A percentile compares a stretch with the other conserved stretches of the same genome.
Evolutionary conservation across 53 echinoderm and acorn worm genomes (phyloP).

Genomic region (Holothuria leucospilota): DNA sequence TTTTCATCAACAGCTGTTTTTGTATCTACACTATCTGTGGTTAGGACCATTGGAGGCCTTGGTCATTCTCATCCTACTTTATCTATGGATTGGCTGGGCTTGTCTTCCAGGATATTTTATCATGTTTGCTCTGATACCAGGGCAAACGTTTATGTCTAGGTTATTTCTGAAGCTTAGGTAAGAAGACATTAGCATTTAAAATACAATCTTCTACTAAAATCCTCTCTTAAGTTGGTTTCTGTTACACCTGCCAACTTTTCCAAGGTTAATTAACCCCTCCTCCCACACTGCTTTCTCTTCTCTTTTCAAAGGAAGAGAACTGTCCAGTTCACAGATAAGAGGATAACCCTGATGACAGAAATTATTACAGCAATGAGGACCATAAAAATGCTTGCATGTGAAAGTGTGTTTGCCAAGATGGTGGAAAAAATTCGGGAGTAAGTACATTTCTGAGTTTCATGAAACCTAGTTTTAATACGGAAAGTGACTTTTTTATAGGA

Average conservation of each 20-base stretch:
- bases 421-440: conserved; percentile 72
- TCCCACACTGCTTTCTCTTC: neutral
- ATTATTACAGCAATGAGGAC: conserved; percentile 78
- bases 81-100: conserved; percentile 62
- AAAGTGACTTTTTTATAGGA: no score
- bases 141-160: conserved; percentile 71
- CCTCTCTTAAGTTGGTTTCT: no score
- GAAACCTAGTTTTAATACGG: neutral
- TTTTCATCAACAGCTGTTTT: conserved; percentile 55
- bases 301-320: neutral
- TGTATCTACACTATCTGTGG: conserved; percentile 90
- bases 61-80: conserved; percentile 55
- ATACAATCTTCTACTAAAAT: no score
- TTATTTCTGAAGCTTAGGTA: conserved; percentile 82
- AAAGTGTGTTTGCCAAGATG: conserved; percentile 64
- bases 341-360: conserved; percentile 75
- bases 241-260: no score
- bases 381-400: conserved; percentile 86
- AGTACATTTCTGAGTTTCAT: neutral
- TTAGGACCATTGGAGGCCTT: conserved; percentile 80
- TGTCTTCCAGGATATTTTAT: conserved; percentile 74
- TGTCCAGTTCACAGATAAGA: conserved; percentile 66
- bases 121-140: conserved; percentile 75
- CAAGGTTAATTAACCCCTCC: no score
- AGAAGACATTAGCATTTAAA: neutral